Evolutionary conservation across 2,797 vertebrate genomes (phyloP).

Genomic region (Xiphophorus birchmanni): DNA sequence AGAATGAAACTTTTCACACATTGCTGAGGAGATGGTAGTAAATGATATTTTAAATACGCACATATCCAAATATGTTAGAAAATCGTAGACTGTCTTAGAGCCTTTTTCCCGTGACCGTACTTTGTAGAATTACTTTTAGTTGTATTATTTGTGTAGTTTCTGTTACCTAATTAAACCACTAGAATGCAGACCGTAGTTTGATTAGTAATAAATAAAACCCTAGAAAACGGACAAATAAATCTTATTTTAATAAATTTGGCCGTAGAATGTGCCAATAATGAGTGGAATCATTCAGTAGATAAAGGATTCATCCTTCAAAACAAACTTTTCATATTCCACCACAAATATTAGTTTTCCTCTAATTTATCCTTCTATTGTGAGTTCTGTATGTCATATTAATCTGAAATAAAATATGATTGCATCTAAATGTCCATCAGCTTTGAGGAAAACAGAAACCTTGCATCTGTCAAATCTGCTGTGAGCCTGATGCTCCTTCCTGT

Average conservation of each 20-base stretch:
- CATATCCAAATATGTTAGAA: not conserved
- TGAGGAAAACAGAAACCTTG: slow-evolving; percentile 38
- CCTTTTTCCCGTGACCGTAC: not conserved
- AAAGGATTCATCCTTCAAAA: not conserved
- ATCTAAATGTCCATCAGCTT: slow-evolving; percentile 44
- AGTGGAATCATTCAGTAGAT: not conserved
- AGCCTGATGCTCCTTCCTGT: slow-evolving; percentile 54
- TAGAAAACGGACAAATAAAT: not conserved
- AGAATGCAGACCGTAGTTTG: too few relatives aligned
- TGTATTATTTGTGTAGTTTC: too few relatives aligned
- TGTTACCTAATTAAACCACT: too few relatives aligned
- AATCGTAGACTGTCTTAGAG: not conserved
- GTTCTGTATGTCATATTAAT: slow-evolving; percentile 4
- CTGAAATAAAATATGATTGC: slow-evolving; percentile 33
- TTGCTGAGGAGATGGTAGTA: too few relatives aligned
- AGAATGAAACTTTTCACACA: too few relatives aligned
- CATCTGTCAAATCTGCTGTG: slow-evolving; percentile 50
- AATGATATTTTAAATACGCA: not conserved
- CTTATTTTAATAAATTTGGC: not conserved
- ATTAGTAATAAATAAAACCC: not conserved
- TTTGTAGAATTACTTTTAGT: not conserved
- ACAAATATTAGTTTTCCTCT: not conserved
- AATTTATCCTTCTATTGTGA: not conserved
- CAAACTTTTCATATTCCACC: not conserved
- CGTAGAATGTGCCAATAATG: not conserved